These are phyloP conservation scores for Cephalophus harveyi DNA, from an alignment of 2,113 vertebrate genomes.

Conservation along the genomic window DNA sequence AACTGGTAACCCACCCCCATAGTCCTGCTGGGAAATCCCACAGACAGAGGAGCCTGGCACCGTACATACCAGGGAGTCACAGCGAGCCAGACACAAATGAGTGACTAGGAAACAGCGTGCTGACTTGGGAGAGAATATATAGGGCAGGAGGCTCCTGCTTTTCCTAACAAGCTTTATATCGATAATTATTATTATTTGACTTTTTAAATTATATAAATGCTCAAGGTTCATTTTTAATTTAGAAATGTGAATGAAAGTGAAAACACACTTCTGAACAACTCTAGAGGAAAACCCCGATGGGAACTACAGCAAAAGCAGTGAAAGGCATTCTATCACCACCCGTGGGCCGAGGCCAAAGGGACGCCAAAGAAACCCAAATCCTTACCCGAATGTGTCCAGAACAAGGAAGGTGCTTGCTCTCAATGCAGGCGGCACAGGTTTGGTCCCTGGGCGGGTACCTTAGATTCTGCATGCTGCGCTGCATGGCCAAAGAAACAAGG, in stretches of 20 bases:
- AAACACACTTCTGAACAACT: neutral
- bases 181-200: neutral
- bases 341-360: neutral
- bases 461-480: neutral
- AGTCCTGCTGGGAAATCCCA: neutral
- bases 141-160: neutral
- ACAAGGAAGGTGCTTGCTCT: neutral
- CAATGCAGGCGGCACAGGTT: neutral
- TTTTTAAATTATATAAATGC: neutral
- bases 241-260: neutral
- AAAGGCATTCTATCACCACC: fast-evolving
- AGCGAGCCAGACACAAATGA: neutral
- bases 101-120: neutral
- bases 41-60: neutral
- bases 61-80: neutral
- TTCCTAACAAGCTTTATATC: neutral
- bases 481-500: neutral
- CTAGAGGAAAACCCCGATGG: neutral
- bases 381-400: fast-evolving
- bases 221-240: neutral
- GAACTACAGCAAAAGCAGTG: neutral
- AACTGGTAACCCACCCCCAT: neutral
- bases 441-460: neutral
- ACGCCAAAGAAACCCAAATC: neutral
- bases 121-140: fast-evolving